Evolutionary conservation across 2,797 vertebrate genomes (phyloP).

Genomic region (Todus mexicanus): DNA sequence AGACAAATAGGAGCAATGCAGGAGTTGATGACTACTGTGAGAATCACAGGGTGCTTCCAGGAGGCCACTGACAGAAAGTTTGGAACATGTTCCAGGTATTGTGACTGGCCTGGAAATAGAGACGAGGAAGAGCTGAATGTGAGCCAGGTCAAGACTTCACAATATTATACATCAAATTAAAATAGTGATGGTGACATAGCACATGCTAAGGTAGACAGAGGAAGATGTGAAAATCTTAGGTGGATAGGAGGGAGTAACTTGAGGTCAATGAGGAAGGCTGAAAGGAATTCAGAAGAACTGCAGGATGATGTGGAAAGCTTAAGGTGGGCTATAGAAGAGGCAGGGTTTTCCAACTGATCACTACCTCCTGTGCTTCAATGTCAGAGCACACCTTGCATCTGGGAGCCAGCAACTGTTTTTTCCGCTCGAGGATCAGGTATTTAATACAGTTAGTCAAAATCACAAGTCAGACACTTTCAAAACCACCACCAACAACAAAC

Average conservation of each 20-base stretch:
- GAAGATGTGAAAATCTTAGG: neutral
- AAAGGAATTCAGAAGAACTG: neutral
- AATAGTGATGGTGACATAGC: neutral
- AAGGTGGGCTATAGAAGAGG: neutral
- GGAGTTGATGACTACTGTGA: neutral
- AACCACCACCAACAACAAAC: neutral
- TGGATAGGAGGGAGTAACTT: neutral
- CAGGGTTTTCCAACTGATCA: neutral
- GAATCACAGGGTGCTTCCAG: neutral
- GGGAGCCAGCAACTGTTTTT: neutral
- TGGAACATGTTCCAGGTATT: neutral
- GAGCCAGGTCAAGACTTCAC: neutral
- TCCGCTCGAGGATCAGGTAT: neutral
- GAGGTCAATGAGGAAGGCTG: neutral
- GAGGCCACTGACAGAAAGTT: neutral
- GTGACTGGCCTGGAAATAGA: neutral
- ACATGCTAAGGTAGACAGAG: neutral
- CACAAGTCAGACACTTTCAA: neutral
- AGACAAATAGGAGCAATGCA: neutral
- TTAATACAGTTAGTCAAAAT: neutral
- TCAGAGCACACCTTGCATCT: neutral
- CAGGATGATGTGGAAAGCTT: neutral
- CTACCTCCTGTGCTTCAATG: neutral
- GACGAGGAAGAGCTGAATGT: neutral
- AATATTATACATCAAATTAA: neutral